These are phyloP conservation scores for Philhelius pedissequus DNA, from an alignment of 2,888 invertebrate species.

Conservation along the genomic window DNA sequence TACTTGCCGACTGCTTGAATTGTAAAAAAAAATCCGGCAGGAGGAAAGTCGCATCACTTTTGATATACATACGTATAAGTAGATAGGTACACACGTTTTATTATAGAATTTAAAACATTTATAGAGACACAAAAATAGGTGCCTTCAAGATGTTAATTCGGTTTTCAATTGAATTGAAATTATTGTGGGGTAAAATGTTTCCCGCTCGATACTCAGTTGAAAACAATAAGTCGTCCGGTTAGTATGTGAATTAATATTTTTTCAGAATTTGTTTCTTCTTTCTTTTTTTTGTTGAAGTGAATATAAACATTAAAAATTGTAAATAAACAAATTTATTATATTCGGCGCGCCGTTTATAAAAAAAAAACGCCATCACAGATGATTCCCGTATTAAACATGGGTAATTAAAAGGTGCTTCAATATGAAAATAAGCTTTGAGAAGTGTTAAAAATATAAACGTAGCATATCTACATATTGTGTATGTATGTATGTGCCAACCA, in stretches of 20 bases:
- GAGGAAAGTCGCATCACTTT: slow-evolving; percentile 52
- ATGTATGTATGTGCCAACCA: too few species aligned
- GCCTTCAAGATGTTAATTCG: background rate
- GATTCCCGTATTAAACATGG: slow-evolving; percentile 33
- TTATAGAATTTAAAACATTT: slow-evolving; percentile 10
- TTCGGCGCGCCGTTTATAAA: background rate
- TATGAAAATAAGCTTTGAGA: background rate
- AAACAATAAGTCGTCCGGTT: slow-evolving; percentile 56
- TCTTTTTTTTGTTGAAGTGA: background rate
- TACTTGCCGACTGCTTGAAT: background rate
- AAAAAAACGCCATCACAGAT: slow-evolving; percentile 1
- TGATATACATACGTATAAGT: background rate
- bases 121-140: slow-evolving; percentile 24
- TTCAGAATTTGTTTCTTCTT: background rate
- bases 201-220: slow-evolving; percentile 61
- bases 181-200: slow-evolving; percentile 38
- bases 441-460: too few species aligned
- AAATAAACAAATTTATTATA: background rate
- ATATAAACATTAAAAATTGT: background rate
- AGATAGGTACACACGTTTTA: background rate
- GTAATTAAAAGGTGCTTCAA: slow-evolving; percentile 54
- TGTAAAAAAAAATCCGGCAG: slow-evolving; percentile 1
- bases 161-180: slow-evolving; percentile 53
- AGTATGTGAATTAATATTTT: slow-evolving; percentile 27
- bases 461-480: too few species aligned